Percentiles rank a stretch among this genome's conserved stretches.
These are phyloP conservation scores for Onychomys leucogaster DNA, from an alignment of 2,797 vertebrate species.

Conservation along the genomic window DNA sequence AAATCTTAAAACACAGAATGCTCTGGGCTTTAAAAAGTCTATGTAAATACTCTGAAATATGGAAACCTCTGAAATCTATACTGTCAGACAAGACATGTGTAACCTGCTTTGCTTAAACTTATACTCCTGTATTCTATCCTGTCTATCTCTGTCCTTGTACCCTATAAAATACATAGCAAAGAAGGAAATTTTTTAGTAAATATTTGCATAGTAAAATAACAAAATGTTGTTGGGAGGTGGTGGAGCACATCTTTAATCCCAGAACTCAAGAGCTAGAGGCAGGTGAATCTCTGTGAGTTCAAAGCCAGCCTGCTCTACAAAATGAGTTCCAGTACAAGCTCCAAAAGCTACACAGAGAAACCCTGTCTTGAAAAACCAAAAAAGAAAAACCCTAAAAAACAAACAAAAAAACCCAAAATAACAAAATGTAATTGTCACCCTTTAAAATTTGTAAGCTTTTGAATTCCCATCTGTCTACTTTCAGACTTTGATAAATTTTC, in stretches of 20 bases:
- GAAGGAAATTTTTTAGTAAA: slow-evolving; percentile 15
- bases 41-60: not conserved
- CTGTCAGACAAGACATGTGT: not conserved
- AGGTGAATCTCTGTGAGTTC: no score
- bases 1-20: not conserved
- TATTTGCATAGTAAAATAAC: slow-evolving; percentile 41
- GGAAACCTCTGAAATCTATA: not conserved
- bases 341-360: no score
- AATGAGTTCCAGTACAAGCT: no score
- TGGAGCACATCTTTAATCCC: no score
- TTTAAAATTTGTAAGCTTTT: slow-evolving; percentile 42
- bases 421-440: not conserved
- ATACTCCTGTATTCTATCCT: not conserved
- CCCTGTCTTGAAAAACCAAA: no score
- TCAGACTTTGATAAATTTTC: not conserved
- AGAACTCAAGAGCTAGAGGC: no score
- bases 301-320: no score
- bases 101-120: not conserved
- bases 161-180: not conserved
- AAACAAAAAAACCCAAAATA: not conserved
- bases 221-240: not conserved
- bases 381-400: no score
- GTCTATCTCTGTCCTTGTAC: not conserved
- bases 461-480: not conserved
- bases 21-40: not conserved